phyloP scores from a whole-genome alignment of 2,797 vertebrate species.

The Aeoliscus strigatus region DNA sequence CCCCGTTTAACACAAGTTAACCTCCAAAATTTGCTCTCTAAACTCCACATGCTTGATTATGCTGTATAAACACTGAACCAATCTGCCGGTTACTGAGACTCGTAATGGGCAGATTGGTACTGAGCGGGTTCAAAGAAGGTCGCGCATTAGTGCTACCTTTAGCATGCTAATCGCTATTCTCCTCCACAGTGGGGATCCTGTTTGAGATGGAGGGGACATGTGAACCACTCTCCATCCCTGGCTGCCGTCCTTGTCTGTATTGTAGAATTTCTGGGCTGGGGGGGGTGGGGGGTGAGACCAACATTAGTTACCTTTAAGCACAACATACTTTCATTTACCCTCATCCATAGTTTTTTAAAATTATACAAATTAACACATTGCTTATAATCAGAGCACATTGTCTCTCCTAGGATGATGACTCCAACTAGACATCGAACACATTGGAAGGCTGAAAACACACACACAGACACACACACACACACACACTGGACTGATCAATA shows the following conservation, averaged over 20 bases:
- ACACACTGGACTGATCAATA: conserved; percentile 61
- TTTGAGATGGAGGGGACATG: conserved; percentile 65
- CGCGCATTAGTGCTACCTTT: conserved; percentile 66
- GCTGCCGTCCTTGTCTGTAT: not conserved
- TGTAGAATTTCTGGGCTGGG: conserved; percentile 9
- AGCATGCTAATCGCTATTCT: conserved; percentile 76
- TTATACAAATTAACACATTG: conserved; percentile 5
- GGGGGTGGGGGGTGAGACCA: conserved; percentile 43
- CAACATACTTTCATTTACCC: no score
- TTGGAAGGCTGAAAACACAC: conserved; percentile 46
- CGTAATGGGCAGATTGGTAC: conserved; percentile 47
- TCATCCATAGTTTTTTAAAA: no score
- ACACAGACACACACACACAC: conserved; percentile 23
- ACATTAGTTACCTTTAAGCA: no score
- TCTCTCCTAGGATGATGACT: conserved; percentile 30
- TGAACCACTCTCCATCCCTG: no score
- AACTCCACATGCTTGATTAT: conserved; percentile 52
- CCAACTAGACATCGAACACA: conserved; percentile 39
- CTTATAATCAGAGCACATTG: conserved; percentile 9
- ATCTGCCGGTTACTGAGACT: conserved; percentile 26
- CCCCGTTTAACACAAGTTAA: conserved; percentile 46
- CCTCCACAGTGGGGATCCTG: conserved; percentile 62
- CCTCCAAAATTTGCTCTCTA: conserved; percentile 40
- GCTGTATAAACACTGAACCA: conserved; percentile 41
- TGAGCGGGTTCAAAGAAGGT: conserved; percentile 54